Percentiles rank a stretch among this genome's conserved stretches.
phyloP scores from a whole-genome alignment of 2,797 vertebrate species.

The Ctenosaura bakeri region DNA sequence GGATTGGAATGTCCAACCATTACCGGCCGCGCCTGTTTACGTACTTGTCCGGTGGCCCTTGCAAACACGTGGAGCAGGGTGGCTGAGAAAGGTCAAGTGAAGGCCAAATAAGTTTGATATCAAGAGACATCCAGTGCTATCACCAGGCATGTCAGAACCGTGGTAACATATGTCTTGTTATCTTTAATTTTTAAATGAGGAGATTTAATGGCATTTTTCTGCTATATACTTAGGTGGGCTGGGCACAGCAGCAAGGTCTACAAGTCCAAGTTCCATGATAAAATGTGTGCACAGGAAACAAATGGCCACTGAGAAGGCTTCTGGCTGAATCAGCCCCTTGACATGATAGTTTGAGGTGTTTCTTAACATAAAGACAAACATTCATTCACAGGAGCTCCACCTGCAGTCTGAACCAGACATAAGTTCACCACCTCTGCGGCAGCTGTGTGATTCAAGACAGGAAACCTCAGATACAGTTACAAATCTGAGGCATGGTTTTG shows the following conservation, averaged over 20 bases:
- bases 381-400: neutral
- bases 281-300: neutral
- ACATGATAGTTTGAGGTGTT: slow-evolving; percentile 43
- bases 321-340: neutral
- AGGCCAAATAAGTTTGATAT: too few relatives aligned
- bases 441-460: slow-evolving; percentile 65
- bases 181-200: neutral
- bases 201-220: neutral
- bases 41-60: too few relatives aligned
- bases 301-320: neutral
- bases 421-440: neutral
- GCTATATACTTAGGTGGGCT: neutral
- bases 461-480: slow-evolving; percentile 63
- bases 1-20: too few relatives aligned
- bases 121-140: too few relatives aligned
- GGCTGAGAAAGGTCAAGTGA: too few relatives aligned
- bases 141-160: too few relatives aligned
- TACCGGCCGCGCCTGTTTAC: too few relatives aligned
- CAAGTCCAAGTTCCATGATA: neutral
- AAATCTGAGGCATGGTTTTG: slow-evolving; percentile 50
- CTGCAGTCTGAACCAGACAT: neutral
- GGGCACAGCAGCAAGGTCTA: too few relatives aligned
- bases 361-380: slow-evolving; percentile 46
- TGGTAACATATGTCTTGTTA: too few relatives aligned
- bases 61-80: too few relatives aligned